A percentile compares a stretch with the other conserved stretches of the same genome.
phyloP scores from a whole-genome alignment of 2,888 invertebrate species.

The Cepaea hortensis region DNA sequence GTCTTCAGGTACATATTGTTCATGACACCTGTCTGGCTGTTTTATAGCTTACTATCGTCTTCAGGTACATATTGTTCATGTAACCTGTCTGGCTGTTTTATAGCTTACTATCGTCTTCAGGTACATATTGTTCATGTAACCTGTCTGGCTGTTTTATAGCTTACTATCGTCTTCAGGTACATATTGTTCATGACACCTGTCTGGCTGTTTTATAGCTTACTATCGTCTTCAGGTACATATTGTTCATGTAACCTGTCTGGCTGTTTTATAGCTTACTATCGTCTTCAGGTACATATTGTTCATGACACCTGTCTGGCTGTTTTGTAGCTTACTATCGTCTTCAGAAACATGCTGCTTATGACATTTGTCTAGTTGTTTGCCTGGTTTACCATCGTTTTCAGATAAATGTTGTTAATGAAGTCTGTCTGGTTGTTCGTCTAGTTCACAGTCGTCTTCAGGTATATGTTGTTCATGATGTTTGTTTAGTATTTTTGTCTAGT shows the following conservation, averaged over 20 bases:
- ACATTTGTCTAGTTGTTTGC: no score
- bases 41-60: constrained; percentile 56
- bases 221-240: no score
- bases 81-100: not conserved
- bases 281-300: no score
- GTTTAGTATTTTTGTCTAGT: constrained; percentile 12
- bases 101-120: constrained; percentile 55
- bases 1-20: constrained; percentile 51
- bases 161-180: no score
- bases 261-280: no score
- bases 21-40: not conserved
- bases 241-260: no score
- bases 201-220: no score
- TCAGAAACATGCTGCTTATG: not conserved
- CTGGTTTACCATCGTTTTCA: not conserved
- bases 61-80: constrained; percentile 43
- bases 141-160: not conserved
- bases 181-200: no score
- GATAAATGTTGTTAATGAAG: not conserved
- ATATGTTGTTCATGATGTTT: constrained; percentile 28
- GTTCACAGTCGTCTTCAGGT: constrained; percentile 54
- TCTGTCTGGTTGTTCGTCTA: not conserved
- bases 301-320: no score
- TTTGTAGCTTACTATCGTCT: no score
- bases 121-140: constrained; percentile 31